phyloP scores from a whole-genome alignment of 2,113 vertebrate genomes.

The Cyprinodon brontotheroides region DNA sequence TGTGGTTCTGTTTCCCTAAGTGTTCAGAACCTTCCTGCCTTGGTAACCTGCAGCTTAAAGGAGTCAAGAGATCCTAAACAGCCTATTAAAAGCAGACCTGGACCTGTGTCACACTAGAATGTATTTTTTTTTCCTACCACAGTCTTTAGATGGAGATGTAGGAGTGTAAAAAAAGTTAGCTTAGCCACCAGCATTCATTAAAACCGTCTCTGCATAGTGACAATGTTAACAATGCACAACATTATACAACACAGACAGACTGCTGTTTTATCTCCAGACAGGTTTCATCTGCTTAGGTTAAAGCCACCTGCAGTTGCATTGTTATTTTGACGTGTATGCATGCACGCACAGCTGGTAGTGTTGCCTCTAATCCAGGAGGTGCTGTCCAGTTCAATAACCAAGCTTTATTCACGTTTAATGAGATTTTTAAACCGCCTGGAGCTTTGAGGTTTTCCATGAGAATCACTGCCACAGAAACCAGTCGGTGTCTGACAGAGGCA shows the following conservation, averaged over 20 bases:
- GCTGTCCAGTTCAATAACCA: constrained; percentile 57
- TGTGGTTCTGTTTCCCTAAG: too few relatives aligned
- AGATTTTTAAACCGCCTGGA: constrained; percentile 64
- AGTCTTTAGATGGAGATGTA: too few relatives aligned
- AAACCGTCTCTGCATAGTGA: background rate
- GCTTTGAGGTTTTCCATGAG: constrained; percentile 34
- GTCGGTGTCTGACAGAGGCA: constrained; percentile 36
- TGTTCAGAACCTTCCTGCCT: too few relatives aligned
- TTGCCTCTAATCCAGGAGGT: constrained; percentile 22
- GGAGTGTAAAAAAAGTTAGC: too few relatives aligned
- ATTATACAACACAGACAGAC: constrained; percentile 20
- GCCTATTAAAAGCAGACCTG: too few relatives aligned
- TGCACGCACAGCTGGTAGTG: background rate
- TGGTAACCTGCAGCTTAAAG: too few relatives aligned
- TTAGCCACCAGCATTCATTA: background rate
- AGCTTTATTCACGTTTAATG: constrained; percentile 61
- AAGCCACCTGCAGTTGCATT: constrained; percentile 44
- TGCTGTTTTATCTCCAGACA: constrained; percentile 6
- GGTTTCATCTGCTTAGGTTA: constrained; percentile 25
- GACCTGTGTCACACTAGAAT: too few relatives aligned
- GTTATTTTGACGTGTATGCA: constrained; percentile 35
- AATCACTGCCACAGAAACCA: constrained; percentile 35
- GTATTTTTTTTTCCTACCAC: too few relatives aligned
- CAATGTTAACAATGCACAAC: too few relatives aligned
- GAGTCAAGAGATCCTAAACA: too few relatives aligned